These are phyloP conservation scores for Arion vulgaris DNA, from an alignment of 1,140 invertebrate genomes.

Conservation along the genomic window DNA sequence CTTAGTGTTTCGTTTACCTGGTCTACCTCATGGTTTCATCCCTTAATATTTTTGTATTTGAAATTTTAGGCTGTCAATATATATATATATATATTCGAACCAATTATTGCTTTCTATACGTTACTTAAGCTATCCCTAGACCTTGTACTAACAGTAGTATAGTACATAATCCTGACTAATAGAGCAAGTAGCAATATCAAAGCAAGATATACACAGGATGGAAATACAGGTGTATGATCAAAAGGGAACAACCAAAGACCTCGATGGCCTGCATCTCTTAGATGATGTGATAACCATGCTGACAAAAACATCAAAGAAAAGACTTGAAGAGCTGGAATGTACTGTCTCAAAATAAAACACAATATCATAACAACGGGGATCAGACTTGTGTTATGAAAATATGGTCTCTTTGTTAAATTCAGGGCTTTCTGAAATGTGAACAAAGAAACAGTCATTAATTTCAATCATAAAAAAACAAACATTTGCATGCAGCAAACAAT, in stretches of 20 bases:
- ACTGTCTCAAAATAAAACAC: constrained; percentile 1
- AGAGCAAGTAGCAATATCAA: constrained; percentile 4
- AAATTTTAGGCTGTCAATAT: too few relatives aligned
- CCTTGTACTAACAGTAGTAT: background rate
- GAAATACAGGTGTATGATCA: constrained; percentile 28
- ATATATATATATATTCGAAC: too few relatives aligned
- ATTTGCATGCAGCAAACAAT: too few relatives aligned
- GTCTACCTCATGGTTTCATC: too few relatives aligned
- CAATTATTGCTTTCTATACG: background rate
- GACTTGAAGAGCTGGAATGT: background rate
- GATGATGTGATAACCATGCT: constrained; percentile 25
- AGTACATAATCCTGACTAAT: constrained; percentile 4
- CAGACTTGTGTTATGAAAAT: constrained; percentile 30
- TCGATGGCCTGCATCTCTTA: constrained; percentile 26
- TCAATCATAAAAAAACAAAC: too few relatives aligned
- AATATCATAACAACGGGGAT: background rate
- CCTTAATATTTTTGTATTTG: too few relatives aligned
- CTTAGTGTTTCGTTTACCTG: too few relatives aligned
- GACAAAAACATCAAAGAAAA: constrained; percentile 19
- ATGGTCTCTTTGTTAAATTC: constrained; percentile 2
- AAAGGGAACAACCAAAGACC: constrained; percentile 24
- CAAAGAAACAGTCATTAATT: background rate
- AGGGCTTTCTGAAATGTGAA: constrained; percentile 15
- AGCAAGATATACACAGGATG: constrained; percentile 14
- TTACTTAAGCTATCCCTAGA: background rate